phyloP scores from a whole-genome alignment of 2,113 vertebrate genomes.

The Arothron firmamentum region DNA sequence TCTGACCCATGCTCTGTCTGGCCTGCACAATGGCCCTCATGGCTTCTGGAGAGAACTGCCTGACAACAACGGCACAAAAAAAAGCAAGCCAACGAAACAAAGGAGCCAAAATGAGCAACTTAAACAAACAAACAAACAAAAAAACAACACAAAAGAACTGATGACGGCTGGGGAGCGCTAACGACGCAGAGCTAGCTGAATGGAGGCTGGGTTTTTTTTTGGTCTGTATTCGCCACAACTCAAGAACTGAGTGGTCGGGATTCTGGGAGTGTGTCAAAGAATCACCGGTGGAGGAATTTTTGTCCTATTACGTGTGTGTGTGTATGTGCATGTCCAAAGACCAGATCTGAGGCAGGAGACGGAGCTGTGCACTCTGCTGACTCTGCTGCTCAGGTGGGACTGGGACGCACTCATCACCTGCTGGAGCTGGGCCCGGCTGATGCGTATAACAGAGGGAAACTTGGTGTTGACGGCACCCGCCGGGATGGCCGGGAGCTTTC shows the following conservation, averaged over 20 bases:
- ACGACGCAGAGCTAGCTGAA: slow-evolving; percentile 23
- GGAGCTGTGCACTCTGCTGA: too few species aligned
- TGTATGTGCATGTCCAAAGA: too few species aligned
- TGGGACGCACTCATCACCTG: slow-evolving; percentile 81
- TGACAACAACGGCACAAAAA: slow-evolving; percentile 49
- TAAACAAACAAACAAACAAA: slow-evolving; percentile 25
- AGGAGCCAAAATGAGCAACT: slow-evolving; percentile 46
- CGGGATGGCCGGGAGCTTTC: slow-evolving; percentile 87
- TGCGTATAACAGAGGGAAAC: slow-evolving; percentile 88
- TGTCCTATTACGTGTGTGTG: too few species aligned
- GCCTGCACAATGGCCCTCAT: slow-evolving; percentile 52
- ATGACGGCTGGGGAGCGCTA: slow-evolving; percentile 15
- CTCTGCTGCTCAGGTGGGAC: background rate
- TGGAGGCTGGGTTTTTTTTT: slow-evolving; percentile 9
- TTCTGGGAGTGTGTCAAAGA: too few species aligned
- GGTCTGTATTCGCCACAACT: background rate
- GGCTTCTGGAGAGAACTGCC: slow-evolving; percentile 54
- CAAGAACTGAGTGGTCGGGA: too few species aligned
- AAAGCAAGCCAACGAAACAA: slow-evolving; percentile 33
- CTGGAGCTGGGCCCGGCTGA: slow-evolving; percentile 88
- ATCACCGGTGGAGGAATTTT: too few species aligned
- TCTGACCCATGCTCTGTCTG: slow-evolving; percentile 68
- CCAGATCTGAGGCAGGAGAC: too few species aligned
- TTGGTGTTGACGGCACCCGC: slow-evolving; percentile 79
- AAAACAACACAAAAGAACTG: slow-evolving; percentile 25